Base-by-base conservation (phyloP, 2,797 vertebrate genomes). In the Anomalospiza imberbis region DNA sequence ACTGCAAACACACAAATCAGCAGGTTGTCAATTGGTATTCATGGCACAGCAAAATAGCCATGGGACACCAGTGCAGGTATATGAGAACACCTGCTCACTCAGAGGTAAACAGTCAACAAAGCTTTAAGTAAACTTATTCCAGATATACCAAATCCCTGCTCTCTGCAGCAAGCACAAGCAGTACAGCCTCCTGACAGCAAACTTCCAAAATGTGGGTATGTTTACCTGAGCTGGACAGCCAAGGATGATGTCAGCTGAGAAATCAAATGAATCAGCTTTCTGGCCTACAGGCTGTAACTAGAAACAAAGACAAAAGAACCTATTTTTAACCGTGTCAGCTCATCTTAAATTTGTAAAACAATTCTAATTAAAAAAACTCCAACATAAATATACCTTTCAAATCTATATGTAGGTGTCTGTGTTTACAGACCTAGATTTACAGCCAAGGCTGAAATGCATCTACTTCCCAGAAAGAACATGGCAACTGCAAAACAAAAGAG, bases 171-270 rank as follows among this genome's bases (percentile, higher is more conserved):
- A 53, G 15, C 34, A 67, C 21, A 68, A 51, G 32, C 32, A 63
- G 0, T 8, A 10, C 9, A 72, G 24, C 22, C 29, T 55, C 24
- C 47, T 53, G 78, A 78, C 9, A 60, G 38, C 31, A 45, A 66
- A 13, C 24, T 61, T 82, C 63, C 75, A 74, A 55, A 50, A 24
- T 1, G 2, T 21, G n/a, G 20, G 21, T 18, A 13, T 75, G 76
- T 58, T 97, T 98, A 99, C 99, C 98, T 97, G 86, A 67, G 98
- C 96, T 17, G 99, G 99, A 93, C 99, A 99, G 94, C 96, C 96
- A 17, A 99, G 93, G 34, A 95, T 22, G 6, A 98, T 57, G 11
- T 92, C 96, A n/a, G 60, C 70, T 8, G 34, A 42, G 79, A 99
- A 98, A 96, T 98, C 93, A 84, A 99, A 97, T 4, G 95, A 97